These are phyloP conservation scores for Crenichthys baileyi DNA, from an alignment of 2,797 vertebrate genomes.

Conservation along the genomic window DNA sequence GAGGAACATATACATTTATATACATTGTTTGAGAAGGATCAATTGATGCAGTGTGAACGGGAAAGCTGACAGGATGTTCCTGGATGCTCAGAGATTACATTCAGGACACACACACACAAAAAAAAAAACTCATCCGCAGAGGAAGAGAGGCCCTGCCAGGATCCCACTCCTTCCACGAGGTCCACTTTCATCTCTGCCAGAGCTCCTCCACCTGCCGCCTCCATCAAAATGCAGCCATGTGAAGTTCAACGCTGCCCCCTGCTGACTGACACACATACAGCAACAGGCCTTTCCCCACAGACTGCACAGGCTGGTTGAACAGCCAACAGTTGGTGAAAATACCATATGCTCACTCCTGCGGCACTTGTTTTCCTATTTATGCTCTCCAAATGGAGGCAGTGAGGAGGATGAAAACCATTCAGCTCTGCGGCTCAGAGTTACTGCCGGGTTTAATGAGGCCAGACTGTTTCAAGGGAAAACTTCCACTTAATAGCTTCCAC, in stretches of 20 bases:
- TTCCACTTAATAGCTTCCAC: not conserved
- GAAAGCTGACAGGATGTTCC: conserved; percentile 7
- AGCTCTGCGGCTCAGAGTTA: not conserved
- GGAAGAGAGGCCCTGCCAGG: not conserved
- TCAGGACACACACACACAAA: conserved; percentile 3
- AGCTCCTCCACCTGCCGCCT: not conserved
- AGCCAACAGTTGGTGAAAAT: conserved; percentile 44
- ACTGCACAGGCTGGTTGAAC: conserved; percentile 31
- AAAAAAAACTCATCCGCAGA: not conserved
- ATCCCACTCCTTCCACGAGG: conserved; percentile 8
- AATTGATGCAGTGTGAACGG: not conserved
- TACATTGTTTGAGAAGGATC: not conserved
- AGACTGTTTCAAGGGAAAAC: not conserved
- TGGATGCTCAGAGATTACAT: conserved; percentile 11
- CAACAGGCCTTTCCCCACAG: conserved; percentile 11
- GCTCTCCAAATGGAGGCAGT: conserved; percentile 12
- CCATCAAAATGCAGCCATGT: not conserved
- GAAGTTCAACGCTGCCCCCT: conserved; percentile 60
- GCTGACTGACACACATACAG: conserved; percentile 25
- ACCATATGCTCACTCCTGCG: conserved; percentile 30
- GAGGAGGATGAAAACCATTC: not conserved
- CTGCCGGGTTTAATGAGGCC: not conserved
- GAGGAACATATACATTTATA: not conserved
- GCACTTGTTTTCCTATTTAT: conserved; percentile 33
- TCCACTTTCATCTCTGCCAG: not conserved